Percentiles rank a stretch among this genome's conserved stretches.
Conservation (phyloP, 2,113 vertebrate genomes). For the Spermophilus dauricus region DNA sequence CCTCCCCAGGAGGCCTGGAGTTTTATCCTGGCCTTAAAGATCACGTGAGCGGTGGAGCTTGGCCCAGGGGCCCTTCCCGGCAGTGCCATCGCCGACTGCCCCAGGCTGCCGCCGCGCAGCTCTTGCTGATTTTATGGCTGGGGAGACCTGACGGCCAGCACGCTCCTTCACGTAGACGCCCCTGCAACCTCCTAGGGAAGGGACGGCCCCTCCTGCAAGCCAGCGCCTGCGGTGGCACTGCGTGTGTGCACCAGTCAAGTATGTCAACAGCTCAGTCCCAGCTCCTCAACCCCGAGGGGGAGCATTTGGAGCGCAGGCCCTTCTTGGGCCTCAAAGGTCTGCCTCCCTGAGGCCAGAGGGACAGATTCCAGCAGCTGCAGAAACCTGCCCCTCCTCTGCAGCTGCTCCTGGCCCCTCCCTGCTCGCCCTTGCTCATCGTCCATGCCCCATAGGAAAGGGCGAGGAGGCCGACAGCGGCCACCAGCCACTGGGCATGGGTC, state of each 20-base stretch:
- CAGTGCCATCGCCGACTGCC: not conserved
- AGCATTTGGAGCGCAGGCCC: not conserved
- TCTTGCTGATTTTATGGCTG: not conserved
- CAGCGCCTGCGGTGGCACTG: not conserved
- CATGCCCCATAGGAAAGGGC: accelerated
- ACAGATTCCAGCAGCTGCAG: not conserved
- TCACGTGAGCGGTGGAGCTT: accelerated
- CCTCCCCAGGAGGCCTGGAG: not conserved
- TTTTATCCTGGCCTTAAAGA: not conserved
- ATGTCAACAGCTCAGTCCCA: not conserved
- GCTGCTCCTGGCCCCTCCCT: not conserved
- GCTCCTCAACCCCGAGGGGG: too few species aligned
- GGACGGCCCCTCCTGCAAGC: accelerated
- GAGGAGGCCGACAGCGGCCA: accelerated
- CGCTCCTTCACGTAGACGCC: not conserved
- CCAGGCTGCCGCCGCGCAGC: not conserved
- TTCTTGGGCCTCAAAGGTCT: not conserved
- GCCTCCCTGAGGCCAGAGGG: not conserved
- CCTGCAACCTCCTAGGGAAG: not conserved
- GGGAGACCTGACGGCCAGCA: not conserved
- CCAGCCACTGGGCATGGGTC: accelerated
- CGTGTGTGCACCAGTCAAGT: accelerated
- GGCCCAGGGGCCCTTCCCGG: not conserved
- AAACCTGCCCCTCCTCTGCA: accelerated
- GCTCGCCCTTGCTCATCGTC: accelerated